These are phyloP conservation scores for Tenebrio molitor DNA, from an alignment of 1,140 invertebrate genomes.

Conservation along the genomic window DNA sequence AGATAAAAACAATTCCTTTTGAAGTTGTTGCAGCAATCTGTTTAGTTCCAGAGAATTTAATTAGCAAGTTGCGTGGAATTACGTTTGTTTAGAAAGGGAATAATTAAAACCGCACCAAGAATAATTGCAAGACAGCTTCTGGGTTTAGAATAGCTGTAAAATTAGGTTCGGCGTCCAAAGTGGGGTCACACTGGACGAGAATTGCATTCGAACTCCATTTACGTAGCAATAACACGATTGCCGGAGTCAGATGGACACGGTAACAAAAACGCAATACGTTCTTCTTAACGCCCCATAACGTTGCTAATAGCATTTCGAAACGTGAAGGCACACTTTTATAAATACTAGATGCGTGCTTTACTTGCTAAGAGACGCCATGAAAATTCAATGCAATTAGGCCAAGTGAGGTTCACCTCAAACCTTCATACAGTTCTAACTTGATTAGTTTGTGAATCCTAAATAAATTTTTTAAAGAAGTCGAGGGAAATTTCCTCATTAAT, in stretches of 20 bases:
- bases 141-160: conserved; percentile 30
- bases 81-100: conserved; percentile 38
- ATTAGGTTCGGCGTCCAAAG: conserved; percentile 41
- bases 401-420: conserved; percentile 48
- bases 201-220: conserved; percentile 51
- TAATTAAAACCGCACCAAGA: conserved; percentile 42
- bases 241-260: conserved; percentile 43
- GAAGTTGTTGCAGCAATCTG: conserved; percentile 33
- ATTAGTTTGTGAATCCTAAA: conserved; percentile 31
- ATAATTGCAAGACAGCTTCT: conserved; percentile 38
- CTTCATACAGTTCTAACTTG: conserved; percentile 38
- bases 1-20: conserved; percentile 41
- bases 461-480: conserved; percentile 31
- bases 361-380: conserved; percentile 52
- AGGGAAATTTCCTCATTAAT: conserved; percentile 9
- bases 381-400: conserved; percentile 56
- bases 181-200: conserved; percentile 46
- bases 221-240: conserved; percentile 46
- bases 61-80: conserved; percentile 40
- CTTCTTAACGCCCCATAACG: conserved; percentile 51
- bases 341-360: conserved; percentile 53
- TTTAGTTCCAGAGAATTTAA: conserved; percentile 38
- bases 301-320: conserved; percentile 50
- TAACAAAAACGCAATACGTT: conserved; percentile 50
- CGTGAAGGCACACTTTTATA: conserved; percentile 52